These are phyloP conservation scores for Lapara coniferarum DNA, from an alignment of 2,888 invertebrate genomes.

Conservation along the genomic window DNA sequence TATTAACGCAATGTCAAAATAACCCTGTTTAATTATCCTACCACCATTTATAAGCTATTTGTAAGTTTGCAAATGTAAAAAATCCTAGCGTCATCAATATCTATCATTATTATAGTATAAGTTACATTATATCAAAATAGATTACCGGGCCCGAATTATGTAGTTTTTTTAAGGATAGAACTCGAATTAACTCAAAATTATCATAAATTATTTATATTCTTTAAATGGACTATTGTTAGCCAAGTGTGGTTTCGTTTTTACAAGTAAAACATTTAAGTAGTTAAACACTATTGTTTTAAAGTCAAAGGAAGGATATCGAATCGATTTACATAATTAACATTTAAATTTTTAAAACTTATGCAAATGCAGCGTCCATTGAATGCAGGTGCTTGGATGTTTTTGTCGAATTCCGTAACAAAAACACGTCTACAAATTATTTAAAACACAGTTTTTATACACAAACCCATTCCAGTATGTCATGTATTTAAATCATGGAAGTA, in stretches of 20 bases:
- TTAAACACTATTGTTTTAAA: constrained; percentile 45
- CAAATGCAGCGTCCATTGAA: constrained; percentile 62
- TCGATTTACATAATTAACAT: constrained; percentile 74
- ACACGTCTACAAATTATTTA: constrained; percentile 24
- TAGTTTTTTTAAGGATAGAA: too few species aligned
- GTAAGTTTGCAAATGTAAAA: too few species aligned
- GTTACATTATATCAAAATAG: too few species aligned
- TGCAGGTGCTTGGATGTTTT: constrained; percentile 57
- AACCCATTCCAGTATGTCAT: neutral
- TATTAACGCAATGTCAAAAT: too few species aligned
- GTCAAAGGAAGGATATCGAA: constrained; percentile 69
- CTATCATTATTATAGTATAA: too few species aligned
- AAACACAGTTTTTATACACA: constrained; percentile 11
- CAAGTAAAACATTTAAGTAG: constrained; percentile 31
- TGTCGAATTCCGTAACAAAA: constrained; percentile 30
- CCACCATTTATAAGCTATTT: too few species aligned
- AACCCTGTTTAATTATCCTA: too few species aligned
- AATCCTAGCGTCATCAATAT: too few species aligned
- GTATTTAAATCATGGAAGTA: neutral
- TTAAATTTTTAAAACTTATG: constrained; percentile 68
- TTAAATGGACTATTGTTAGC: neutral
- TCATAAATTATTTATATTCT: too few species aligned
- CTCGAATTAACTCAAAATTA: too few species aligned
- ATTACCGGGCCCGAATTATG: too few species aligned
- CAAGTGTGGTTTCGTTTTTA: neutral